These are phyloP conservation scores for Onthophagus taurus DNA, from an alignment of 1,140 invertebrate genomes.

Conservation along the genomic window DNA sequence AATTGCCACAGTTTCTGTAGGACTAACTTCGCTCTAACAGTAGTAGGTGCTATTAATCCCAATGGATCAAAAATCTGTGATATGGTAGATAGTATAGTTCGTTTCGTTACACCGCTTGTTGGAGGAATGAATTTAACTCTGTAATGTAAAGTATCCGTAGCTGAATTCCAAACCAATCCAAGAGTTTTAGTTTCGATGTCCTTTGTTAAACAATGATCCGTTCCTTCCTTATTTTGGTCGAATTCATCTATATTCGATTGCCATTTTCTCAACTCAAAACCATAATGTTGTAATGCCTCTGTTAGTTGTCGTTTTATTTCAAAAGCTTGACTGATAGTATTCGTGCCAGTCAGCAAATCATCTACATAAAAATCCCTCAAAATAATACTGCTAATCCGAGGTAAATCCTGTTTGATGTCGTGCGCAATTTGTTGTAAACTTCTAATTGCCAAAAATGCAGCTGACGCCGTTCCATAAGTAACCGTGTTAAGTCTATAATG, in stretches of 20 bases:
- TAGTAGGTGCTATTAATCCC: constrained; percentile 33
- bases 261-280: constrained; percentile 36
- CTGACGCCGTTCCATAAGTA: constrained; percentile 14
- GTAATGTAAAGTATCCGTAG: background rate
- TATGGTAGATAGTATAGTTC: constrained; percentile 16
- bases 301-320: background rate
- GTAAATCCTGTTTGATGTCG: constrained; percentile 18
- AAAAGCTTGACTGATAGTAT: constrained; percentile 24
- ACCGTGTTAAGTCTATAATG: constrained; percentile 15
- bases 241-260: constrained; percentile 25
- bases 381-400: constrained; percentile 21
- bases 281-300: constrained; percentile 18
- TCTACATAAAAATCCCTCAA: constrained; percentile 33
- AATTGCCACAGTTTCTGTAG: constrained; percentile 34
- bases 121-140: constrained; percentile 8
- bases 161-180: constrained; percentile 19
- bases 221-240: background rate
- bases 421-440: constrained; percentile 14
- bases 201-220: background rate
- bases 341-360: constrained; percentile 30
- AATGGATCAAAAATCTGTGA: constrained; percentile 38
- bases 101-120: constrained; percentile 9
- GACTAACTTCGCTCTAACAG: constrained; percentile 33
- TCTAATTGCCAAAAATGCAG: constrained; percentile 15
- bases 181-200: constrained; percentile 17